Conservation (phyloP, 2,888 invertebrate genomes). For the Melipona beecheii region DNA sequence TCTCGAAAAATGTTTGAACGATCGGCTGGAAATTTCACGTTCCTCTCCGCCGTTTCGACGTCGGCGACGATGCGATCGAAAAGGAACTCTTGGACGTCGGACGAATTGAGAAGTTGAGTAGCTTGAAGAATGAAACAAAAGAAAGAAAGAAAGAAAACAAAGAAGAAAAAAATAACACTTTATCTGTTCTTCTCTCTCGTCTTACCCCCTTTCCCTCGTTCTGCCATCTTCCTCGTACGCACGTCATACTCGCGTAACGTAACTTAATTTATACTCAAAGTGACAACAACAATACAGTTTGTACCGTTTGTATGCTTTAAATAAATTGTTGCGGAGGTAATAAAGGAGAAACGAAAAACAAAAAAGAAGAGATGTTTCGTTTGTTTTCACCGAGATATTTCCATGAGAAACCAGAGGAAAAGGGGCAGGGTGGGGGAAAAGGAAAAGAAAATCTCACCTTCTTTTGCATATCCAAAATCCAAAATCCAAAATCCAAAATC, state of each 20-base stretch:
- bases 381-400: neutral
- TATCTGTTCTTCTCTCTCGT: slow-evolving; percentile 38
- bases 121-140: slow-evolving; percentile 18
- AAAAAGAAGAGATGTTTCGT: neutral
- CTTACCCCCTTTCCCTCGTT: slow-evolving; percentile 33
- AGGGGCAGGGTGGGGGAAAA: neutral
- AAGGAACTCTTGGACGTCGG: slow-evolving; percentile 50
- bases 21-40: neutral
- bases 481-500: neutral
- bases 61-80: slow-evolving; percentile 1
- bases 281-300: slow-evolving; percentile 81
- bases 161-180: slow-evolving; percentile 2
- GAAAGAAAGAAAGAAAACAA: neutral
- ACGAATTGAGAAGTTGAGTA: slow-evolving; percentile 27
- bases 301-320: slow-evolving; percentile 84
- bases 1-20: neutral
- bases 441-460: slow-evolving; percentile 22
- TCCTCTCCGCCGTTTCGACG: neutral
- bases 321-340: slow-evolving; percentile 82
- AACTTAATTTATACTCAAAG: slow-evolving; percentile 82
- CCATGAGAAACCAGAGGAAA: too few relatives aligned
- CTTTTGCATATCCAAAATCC: neutral
- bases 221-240: slow-evolving; percentile 47
- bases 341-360: slow-evolving; percentile 15
- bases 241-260: slow-evolving; percentile 68